Percentiles rank a stretch among this genome's conserved stretches.
Evolutionary conservation across 1,140 invertebrate species (phyloP).

Genomic region (Procambarus virginalis): DNA sequence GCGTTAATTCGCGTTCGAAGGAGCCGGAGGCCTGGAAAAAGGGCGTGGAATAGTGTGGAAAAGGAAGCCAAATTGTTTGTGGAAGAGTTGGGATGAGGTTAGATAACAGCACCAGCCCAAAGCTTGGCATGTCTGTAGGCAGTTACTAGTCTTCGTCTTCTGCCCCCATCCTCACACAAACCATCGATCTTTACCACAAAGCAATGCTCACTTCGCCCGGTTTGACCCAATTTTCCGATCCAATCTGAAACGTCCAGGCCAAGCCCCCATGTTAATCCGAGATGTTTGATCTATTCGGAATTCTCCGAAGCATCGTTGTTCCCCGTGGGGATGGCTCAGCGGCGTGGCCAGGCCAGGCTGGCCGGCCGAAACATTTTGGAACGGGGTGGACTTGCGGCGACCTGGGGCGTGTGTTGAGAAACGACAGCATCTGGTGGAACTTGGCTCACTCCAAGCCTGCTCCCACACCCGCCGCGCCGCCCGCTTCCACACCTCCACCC

Average conservation of each 20-base stretch:
- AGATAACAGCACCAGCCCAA: constrained; percentile 58
- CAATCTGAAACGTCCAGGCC: constrained; percentile 64
- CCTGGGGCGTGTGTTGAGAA: constrained; percentile 57
- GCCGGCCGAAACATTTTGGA: constrained; percentile 42
- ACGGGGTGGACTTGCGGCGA: constrained; percentile 13
- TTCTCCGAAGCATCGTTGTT: constrained; percentile 45
- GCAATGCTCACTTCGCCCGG: constrained; percentile 60
- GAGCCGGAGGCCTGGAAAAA: neutral
- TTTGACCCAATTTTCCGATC: constrained; percentile 60
- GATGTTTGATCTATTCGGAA: constrained; percentile 64
- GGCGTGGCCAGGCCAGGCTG: constrained; percentile 1
- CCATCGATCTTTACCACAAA: constrained; percentile 67
- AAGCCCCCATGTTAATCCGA: constrained; percentile 58
- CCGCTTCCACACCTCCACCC: neutral
- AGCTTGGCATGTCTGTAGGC: constrained; percentile 66
- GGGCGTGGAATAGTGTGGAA: neutral
- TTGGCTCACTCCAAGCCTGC: constrained; percentile 50
- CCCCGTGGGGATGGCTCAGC: constrained; percentile 24
- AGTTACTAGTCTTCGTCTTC: constrained; percentile 65
- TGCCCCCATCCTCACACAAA: constrained; percentile 62
- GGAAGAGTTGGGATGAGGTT: constrained; percentile 42
- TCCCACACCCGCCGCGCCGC: neutral
- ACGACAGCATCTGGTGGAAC: constrained; percentile 66
- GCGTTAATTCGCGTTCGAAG: no score
- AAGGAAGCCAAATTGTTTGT: constrained; percentile 6